These are phyloP conservation scores for Mus spicilegus DNA, from an alignment of 2,113 vertebrate genomes.

Conservation along the genomic window DNA sequence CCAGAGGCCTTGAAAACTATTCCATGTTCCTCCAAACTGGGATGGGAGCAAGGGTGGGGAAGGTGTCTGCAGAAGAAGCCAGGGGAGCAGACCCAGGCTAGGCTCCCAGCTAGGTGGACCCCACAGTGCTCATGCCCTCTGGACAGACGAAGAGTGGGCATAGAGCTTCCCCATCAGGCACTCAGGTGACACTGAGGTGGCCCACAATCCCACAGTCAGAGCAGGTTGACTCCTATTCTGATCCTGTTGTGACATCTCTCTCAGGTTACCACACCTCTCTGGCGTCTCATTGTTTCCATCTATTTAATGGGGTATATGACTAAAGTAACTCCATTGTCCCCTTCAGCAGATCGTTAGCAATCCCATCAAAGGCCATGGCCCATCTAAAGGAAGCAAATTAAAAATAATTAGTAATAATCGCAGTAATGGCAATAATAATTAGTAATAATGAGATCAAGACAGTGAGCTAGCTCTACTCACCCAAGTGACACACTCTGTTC, in stretches of 20 bases:
- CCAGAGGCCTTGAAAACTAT: background rate
- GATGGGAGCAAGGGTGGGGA: accelerated
- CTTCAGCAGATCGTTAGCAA: background rate
- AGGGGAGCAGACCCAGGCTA: background rate
- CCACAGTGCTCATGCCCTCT: accelerated
- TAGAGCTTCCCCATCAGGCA: background rate
- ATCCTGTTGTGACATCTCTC: accelerated
- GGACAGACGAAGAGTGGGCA: accelerated
- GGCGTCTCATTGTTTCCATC: background rate
- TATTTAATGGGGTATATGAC: background rate
- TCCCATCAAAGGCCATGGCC: background rate
- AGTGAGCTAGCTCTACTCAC: background rate
- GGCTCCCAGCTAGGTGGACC: accelerated
- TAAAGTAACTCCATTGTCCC: no score
- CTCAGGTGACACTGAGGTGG: no score
- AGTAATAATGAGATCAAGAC: background rate
- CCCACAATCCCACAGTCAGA: no score
- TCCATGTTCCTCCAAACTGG: background rate
- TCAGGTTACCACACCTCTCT: background rate
- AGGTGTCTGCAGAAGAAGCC: background rate
- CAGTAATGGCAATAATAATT: background rate
- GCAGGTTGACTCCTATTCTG: background rate
- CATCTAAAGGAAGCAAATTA: background rate
- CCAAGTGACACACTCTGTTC: background rate
- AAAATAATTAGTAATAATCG: background rate